phyloP scores from a whole-genome alignment of 2,888 invertebrate genomes.

The Gerris lacustris region DNA sequence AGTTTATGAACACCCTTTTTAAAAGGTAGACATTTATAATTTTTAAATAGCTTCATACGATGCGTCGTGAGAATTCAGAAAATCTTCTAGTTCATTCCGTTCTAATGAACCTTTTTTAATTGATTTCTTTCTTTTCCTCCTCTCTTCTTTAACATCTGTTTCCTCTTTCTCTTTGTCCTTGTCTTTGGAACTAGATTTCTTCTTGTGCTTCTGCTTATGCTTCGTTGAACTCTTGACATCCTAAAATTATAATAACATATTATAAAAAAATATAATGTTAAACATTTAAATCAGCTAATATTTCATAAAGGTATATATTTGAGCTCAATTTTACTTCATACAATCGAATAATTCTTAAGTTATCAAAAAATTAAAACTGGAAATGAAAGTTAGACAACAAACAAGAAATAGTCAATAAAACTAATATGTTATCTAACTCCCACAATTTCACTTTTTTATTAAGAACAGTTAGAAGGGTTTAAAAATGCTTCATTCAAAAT shows the following conservation, averaged over 20 bases:
- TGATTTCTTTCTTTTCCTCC: constrained; percentile 25
- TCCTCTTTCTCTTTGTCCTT: constrained; percentile 35
- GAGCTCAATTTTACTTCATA: too few relatives aligned
- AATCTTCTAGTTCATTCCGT: constrained; percentile 49
- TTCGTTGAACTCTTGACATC: constrained; percentile 44
- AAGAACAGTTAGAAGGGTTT: too few relatives aligned
- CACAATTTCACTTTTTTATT: too few relatives aligned
- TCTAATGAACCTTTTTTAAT: constrained; percentile 16
- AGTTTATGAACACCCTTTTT: too few relatives aligned
- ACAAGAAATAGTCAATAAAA: too few relatives aligned
- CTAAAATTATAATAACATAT: constrained; percentile 23
- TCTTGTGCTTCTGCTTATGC: constrained; percentile 35
- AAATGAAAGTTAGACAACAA: neutral
- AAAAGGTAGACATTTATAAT: neutral
- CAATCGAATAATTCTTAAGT: too few relatives aligned
- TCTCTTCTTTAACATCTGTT: constrained; percentile 39
- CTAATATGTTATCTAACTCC: too few relatives aligned
- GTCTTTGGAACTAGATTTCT: constrained; percentile 33
- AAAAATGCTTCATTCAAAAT: too few relatives aligned
- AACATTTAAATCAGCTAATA: too few relatives aligned
- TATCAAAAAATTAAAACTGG: neutral
- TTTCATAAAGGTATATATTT: too few relatives aligned
- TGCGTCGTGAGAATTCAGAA: constrained; percentile 45
- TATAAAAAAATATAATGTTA: constrained; percentile 1
- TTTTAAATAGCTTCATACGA: constrained; percentile 49